Evolutionary conservation across 2,888 invertebrate genomes (phyloP).

Genomic region (Xanthorhoe spadicearia): DNA sequence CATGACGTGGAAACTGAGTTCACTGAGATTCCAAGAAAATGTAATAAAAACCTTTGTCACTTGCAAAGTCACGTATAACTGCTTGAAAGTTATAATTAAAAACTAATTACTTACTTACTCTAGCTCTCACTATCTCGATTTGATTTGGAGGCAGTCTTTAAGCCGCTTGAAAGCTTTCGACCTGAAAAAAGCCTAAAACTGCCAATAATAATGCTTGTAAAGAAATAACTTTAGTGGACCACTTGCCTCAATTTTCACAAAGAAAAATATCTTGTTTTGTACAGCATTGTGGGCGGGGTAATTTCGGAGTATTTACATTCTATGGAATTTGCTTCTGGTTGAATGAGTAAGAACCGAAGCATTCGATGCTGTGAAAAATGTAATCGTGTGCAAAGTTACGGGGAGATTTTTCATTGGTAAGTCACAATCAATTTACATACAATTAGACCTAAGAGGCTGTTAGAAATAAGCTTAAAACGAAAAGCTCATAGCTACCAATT

Average conservation of each 20-base stretch:
- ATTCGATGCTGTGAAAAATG: slow-evolving; percentile 54
- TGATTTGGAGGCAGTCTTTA: too few species aligned
- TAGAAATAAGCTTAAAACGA: too few species aligned
- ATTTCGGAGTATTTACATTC: slow-evolving; percentile 68
- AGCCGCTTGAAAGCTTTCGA: not conserved
- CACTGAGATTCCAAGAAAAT: too few species aligned
- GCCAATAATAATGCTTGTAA: not conserved
- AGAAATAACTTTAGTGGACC: slow-evolving; percentile 5
- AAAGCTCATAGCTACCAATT: too few species aligned
- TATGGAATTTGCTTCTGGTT: slow-evolving; percentile 72
- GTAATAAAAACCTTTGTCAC: too few species aligned
- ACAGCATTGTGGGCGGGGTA: slow-evolving; percentile 57
- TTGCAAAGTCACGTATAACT: too few species aligned
- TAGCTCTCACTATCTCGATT: too few species aligned
- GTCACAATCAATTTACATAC: slow-evolving; percentile 9
- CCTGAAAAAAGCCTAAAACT: not conserved
- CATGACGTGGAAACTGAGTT: too few species aligned
- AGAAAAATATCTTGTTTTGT: slow-evolving; percentile 62
- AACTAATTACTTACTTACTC: too few species aligned
- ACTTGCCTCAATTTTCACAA: slow-evolving; percentile 43
- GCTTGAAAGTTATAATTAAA: too few species aligned
- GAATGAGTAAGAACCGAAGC: slow-evolving; percentile 71
- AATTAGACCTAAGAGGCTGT: not conserved
- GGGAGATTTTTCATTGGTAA: slow-evolving; percentile 42
- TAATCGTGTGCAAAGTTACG: slow-evolving; percentile 49